Base-by-base conservation (phyloP, 1,140 invertebrate genomes). In the Heliconius himera region DNA sequence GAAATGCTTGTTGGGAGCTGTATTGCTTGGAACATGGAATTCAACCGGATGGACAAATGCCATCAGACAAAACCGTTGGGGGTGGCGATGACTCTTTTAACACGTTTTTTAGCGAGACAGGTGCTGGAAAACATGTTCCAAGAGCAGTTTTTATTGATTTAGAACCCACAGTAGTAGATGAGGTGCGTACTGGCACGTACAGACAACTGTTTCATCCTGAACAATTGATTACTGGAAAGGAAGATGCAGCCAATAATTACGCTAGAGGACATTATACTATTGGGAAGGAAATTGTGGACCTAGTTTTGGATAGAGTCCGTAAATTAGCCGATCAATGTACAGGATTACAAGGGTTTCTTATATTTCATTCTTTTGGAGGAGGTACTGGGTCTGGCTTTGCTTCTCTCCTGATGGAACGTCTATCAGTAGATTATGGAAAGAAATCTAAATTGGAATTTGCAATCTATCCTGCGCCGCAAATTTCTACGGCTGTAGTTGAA, bases 1-100 rank as follows among this genome's bases (percentile, higher is more conserved):
- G 98, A 73, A 97, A 97, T 88, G 96, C 97, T 74, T 97, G 97
- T 90, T 97, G 97, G 97, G 97, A 98, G 89, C 94, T 99, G 82
- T 98, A 98, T 94, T 98, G 98, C 91, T 93, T 98, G 83, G 98
- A 98, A 90, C 98, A 98, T 95, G 97, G 97, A n/a, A 98, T 98
- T 85, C 97, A 98, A 91, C 97, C 97, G 54, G 96, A 96, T 86
- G 96, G 96, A 36, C 95, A 96, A 90, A 97, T 97, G 96, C 95
- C 96, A 13, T 95, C 95, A 26, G 96, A 96, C 87, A 95, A 95
- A 89, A 95, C 95, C 18, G 95, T 96, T 72, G 96, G 96, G 22
- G 96, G 96, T 18, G 96, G 96, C 56, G 97, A 98, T 88, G 97
- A 98, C 91, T 98, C 97, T 29, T 98, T 98, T 94, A 98, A 98